phyloP scores from a whole-genome alignment of 2,113 vertebrate genomes.

The Emydura subglobosa region DNA sequence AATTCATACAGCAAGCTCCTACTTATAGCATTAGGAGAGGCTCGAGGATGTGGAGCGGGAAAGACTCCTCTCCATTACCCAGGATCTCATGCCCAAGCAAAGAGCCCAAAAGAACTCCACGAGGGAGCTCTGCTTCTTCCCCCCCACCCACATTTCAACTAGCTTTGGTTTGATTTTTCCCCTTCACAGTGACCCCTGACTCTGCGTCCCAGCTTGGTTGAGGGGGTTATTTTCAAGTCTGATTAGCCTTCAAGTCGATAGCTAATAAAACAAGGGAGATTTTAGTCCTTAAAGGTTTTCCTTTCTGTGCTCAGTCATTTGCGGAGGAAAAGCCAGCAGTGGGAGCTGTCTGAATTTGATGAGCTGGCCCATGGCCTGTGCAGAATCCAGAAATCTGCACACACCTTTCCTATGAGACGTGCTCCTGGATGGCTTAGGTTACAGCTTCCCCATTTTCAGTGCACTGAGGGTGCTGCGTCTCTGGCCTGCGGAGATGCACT shows the following conservation, averaged over 20 bases:
- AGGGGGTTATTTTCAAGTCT: background rate
- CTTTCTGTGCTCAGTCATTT: background rate
- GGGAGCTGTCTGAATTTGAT: background rate
- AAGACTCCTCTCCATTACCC: slow-evolving; percentile 71
- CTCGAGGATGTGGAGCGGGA: slow-evolving; percentile 42
- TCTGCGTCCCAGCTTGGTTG: background rate
- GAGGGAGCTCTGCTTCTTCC: background rate
- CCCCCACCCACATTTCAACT: background rate
- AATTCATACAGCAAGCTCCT: slow-evolving; percentile 75
- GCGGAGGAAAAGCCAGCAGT: background rate
- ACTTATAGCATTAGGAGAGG: background rate
- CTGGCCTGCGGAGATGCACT: background rate
- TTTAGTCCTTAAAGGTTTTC: background rate
- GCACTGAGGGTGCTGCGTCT: fast-evolving
- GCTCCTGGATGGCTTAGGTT: background rate
- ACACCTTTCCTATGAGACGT: background rate
- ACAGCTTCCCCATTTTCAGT: background rate
- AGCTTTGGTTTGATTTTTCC: background rate
- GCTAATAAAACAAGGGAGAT: slow-evolving; percentile 18
- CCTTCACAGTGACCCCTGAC: slow-evolving; percentile 37
- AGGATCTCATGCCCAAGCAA: slow-evolving; percentile 62
- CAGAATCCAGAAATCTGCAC: background rate
- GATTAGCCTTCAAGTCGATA: slow-evolving; percentile 43
- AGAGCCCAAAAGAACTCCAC: slow-evolving; percentile 45
- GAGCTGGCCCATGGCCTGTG: background rate